Conservation (phyloP, 1,140 invertebrate genomes). For the Phenacoccus solenopsis region DNA sequence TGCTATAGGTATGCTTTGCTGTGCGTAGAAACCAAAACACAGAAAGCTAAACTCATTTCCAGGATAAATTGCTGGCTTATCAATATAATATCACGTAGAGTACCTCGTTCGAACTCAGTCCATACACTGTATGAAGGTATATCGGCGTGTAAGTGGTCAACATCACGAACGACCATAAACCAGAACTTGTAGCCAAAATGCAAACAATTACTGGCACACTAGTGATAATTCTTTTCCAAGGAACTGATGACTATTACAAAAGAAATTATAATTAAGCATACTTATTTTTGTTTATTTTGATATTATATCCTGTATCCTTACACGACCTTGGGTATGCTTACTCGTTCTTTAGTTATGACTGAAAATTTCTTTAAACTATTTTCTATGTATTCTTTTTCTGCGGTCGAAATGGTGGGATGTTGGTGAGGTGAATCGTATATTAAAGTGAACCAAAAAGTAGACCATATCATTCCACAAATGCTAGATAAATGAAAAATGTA, state of each 20-base stretch:
- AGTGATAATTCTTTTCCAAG: background rate
- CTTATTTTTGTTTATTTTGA: too few species aligned
- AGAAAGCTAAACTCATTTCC: too few species aligned
- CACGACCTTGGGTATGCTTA: background rate
- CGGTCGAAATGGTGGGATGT: conserved; percentile 60
- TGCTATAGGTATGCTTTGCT: too few species aligned
- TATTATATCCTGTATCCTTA: too few species aligned
- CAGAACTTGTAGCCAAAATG: background rate
- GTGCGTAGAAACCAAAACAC: too few species aligned
- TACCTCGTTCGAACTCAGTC: background rate
- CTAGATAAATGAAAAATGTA: conserved; percentile 61
- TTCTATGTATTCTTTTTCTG: conserved; percentile 47
- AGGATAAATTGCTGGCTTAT: too few species aligned
- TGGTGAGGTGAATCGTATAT: conserved; percentile 58
- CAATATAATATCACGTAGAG: too few species aligned
- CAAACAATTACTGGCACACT: background rate
- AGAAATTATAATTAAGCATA: too few species aligned
- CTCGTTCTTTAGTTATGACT: background rate
- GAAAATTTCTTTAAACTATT: background rate
- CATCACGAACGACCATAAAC: background rate
- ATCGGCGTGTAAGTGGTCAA: background rate
- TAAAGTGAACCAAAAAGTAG: conserved; percentile 54
- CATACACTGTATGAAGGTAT: background rate
- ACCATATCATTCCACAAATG: conserved; percentile 57
- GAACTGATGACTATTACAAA: background rate